Evolutionary conservation across 1,140 invertebrate genomes (phyloP).

Genomic region (Ceratoteleas bidentatus): DNA sequence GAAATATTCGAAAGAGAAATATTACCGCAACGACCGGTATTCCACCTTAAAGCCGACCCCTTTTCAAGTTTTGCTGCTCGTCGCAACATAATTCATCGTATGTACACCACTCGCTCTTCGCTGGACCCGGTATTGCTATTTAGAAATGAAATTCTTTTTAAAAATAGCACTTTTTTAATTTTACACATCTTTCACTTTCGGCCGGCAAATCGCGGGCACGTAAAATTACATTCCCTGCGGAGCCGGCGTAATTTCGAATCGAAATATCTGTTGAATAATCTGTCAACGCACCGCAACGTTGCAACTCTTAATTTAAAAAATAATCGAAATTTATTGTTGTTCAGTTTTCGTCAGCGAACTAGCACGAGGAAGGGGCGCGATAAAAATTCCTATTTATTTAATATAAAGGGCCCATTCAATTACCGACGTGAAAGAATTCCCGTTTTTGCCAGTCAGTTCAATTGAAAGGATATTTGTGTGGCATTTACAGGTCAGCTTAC

Average conservation of each 20-base stretch:
- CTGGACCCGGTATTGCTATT: constrained; percentile 40
- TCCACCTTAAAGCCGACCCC: constrained; percentile 48
- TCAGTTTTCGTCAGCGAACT: too few species aligned
- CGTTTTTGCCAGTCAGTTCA: constrained; percentile 33
- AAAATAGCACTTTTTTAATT: constrained; percentile 50
- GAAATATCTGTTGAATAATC: constrained; percentile 33
- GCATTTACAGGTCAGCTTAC: constrained; percentile 44
- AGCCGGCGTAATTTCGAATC: constrained; percentile 1
- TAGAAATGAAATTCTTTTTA: constrained; percentile 47
- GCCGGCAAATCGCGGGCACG: constrained; percentile 23
- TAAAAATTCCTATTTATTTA: too few species aligned
- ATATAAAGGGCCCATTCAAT: constrained; percentile 22
- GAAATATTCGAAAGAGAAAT: constrained; percentile 68
- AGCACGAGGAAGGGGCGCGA: too few species aligned
- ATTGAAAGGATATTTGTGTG: constrained; percentile 56
- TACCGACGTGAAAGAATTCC: constrained; percentile 8
- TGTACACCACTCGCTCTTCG: constrained; percentile 46
- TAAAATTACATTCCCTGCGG: constrained; percentile 22
- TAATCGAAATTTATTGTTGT: too few species aligned
- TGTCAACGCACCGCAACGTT: too few species aligned
- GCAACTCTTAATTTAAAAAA: too few species aligned
- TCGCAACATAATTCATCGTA: constrained; percentile 57
- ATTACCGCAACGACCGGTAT: constrained; percentile 60
- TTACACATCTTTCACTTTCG: constrained; percentile 22
- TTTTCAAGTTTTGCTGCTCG: constrained; percentile 61